Conservation (phyloP, 1,140 invertebrate species). For the Nymphalis io region DNA sequence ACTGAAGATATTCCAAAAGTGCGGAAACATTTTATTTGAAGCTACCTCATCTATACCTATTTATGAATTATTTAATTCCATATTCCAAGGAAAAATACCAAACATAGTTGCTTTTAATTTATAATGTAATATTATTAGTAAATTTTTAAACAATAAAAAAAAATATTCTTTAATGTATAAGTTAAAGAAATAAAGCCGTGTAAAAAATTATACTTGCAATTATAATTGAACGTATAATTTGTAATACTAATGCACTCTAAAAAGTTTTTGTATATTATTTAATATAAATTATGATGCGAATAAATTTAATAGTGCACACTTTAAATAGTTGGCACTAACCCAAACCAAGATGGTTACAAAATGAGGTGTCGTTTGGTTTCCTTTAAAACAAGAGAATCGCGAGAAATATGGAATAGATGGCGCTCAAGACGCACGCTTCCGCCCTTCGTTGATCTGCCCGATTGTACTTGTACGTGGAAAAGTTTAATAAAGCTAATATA, state of each 20-base stretch:
- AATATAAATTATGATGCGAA: slow-evolving; percentile 45
- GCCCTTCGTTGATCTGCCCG: slow-evolving; percentile 41
- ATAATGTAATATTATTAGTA: too few species aligned
- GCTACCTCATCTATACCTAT: too few species aligned
- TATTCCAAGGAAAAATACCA: too few species aligned
- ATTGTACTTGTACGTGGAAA: slow-evolving; percentile 29
- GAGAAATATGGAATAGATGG: slow-evolving; percentile 72
- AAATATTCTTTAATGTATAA: too few species aligned
- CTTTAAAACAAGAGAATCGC: slow-evolving; percentile 76
- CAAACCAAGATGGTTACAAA: slow-evolving; percentile 74
- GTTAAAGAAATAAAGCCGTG: not conserved
- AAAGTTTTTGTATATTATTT: slow-evolving; percentile 38
- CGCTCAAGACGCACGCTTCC: slow-evolving; percentile 69
- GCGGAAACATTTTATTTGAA: too few species aligned
- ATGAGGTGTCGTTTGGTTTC: slow-evolving; percentile 70
- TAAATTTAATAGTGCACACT: slow-evolving; percentile 54
- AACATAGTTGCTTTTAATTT: too few species aligned
- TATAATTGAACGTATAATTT: not conserved
- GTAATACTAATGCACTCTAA: slow-evolving; percentile 28
- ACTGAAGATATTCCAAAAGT: too few species aligned
- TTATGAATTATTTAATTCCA: too few species aligned
- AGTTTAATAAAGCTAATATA: not conserved
- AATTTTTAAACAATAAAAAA: too few species aligned
- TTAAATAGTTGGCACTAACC: slow-evolving; percentile 72
- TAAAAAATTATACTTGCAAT: slow-evolving; percentile 24